These are phyloP conservation scores for Drosophila nasuta DNA, from an alignment of 1,140 invertebrate species.

Conservation along the genomic window DNA sequence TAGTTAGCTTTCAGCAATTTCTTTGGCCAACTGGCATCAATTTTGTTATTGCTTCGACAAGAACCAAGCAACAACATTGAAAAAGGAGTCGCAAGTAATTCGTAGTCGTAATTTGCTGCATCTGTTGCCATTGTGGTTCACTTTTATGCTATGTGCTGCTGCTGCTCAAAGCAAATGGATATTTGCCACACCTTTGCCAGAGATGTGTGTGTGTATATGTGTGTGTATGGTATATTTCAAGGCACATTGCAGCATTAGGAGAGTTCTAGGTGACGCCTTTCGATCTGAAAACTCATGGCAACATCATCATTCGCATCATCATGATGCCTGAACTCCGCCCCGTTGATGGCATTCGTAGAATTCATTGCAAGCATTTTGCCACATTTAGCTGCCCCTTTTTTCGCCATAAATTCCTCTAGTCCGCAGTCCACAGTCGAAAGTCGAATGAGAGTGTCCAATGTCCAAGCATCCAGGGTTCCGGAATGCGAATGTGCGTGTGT, in stretches of 20 bases:
- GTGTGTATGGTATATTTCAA: constrained; percentile 28
- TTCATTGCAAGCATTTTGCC: constrained; percentile 48
- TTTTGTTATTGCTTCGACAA: constrained; percentile 4
- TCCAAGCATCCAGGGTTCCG: background rate
- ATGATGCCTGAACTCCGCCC: constrained; percentile 9
- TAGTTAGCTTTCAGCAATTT: constrained; percentile 21
- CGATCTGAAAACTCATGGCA: constrained; percentile 13
- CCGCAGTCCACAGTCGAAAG: background rate
- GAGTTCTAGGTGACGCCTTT: constrained; percentile 17
- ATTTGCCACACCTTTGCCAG: constrained; percentile 40
- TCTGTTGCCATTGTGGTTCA: constrained; percentile 41
- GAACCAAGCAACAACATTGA: background rate
- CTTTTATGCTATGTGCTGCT: constrained; percentile 14
- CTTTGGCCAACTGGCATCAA: constrained; percentile 18
- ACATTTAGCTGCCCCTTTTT: constrained; percentile 35
- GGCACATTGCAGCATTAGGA: constrained; percentile 24
- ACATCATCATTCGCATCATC: constrained; percentile 42
- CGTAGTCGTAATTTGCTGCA: constrained; percentile 31
- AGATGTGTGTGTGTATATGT: background rate
- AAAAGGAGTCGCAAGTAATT: background rate
- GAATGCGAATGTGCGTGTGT: background rate
- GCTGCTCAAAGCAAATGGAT: constrained; percentile 7
- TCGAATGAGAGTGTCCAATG: background rate
- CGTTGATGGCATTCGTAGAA: constrained; percentile 38
- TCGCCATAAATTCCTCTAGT: constrained; percentile 34